These are phyloP conservation scores for Lemur catta DNA, from an alignment of 2,797 vertebrate genomes.

Conservation along the genomic window DNA sequence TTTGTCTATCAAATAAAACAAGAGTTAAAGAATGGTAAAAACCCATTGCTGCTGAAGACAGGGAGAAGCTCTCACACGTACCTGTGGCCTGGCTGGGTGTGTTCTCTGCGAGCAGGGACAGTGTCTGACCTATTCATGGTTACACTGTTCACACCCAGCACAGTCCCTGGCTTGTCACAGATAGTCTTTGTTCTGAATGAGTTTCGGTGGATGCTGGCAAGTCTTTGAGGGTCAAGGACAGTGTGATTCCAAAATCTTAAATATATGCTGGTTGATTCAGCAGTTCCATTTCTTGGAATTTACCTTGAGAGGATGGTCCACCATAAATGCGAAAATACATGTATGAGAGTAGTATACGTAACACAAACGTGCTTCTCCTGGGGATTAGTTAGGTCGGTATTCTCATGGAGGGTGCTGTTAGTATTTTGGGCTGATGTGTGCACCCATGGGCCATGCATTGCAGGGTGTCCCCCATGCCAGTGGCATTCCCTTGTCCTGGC, in stretches of 20 bases:
- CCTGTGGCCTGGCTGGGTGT: neutral
- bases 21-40: neutral
- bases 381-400: neutral
- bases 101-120: neutral
- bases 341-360: neutral
- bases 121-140: neutral
- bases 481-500: neutral
- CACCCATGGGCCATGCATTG: fast-evolving
- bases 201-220: too few relatives aligned
- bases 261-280: neutral
- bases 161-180: neutral
- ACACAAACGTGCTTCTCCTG: neutral
- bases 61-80: fast-evolving
- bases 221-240: neutral
- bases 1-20: neutral
- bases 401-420: neutral
- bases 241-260: neutral
- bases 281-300: neutral
- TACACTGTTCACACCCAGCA: neutral
- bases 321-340: neutral
- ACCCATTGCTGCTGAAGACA: neutral
- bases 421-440: neutral
- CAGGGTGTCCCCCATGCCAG: fast-evolving
- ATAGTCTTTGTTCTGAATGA: neutral
- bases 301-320: neutral